These are phyloP conservation scores for Apostichopus californicus DNA, from an alignment of 35 echinoderm and acorn worm species.

Conservation along the genomic window DNA sequence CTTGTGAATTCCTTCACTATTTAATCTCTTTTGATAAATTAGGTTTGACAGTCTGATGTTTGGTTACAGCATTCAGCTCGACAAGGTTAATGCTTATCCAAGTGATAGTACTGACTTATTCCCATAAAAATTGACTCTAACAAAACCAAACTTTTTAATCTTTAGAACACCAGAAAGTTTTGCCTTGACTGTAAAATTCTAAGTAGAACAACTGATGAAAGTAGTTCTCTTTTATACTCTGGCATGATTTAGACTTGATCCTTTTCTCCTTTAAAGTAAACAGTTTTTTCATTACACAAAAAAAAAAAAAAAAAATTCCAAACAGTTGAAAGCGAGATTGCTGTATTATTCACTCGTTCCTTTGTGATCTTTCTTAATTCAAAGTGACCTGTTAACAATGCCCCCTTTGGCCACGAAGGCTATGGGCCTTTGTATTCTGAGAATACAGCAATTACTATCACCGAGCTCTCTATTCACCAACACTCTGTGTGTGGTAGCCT, in stretches of 20 bases:
- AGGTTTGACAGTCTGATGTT: not conserved
- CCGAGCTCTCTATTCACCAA: not conserved
- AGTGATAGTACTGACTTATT: not conserved
- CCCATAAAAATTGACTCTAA: not conserved
- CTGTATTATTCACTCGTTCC: constrained; percentile 8
- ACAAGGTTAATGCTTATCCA: constrained; percentile 27
- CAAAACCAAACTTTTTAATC: not conserved
- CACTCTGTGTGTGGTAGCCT: not conserved
- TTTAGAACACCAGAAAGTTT: not conserved
- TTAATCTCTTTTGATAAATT: not conserved
- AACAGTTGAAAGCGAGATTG: constrained; percentile 22
- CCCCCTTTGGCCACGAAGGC: not conserved
- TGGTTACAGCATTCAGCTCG: constrained; percentile 8
- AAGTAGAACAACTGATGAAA: not conserved
- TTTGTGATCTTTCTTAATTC: constrained; percentile 42
- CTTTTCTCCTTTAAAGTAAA: constrained; percentile 34
- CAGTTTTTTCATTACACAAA: constrained; percentile 16
- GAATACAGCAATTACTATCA: constrained; percentile 2
- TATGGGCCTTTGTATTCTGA: not conserved
- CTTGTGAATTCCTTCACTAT: not conserved
- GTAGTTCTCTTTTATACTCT: not conserved
- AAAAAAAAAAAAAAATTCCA: constrained; percentile 9
- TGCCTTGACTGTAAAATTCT: constrained; percentile 24
- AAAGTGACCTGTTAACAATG: constrained; percentile 38
- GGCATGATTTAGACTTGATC: constrained; percentile 4